Evolutionary conservation across 2,888 invertebrate species (phyloP), one percentile per base, ranked within the genome.

Genomic region (Patella ulyssiponensis): DNA sequence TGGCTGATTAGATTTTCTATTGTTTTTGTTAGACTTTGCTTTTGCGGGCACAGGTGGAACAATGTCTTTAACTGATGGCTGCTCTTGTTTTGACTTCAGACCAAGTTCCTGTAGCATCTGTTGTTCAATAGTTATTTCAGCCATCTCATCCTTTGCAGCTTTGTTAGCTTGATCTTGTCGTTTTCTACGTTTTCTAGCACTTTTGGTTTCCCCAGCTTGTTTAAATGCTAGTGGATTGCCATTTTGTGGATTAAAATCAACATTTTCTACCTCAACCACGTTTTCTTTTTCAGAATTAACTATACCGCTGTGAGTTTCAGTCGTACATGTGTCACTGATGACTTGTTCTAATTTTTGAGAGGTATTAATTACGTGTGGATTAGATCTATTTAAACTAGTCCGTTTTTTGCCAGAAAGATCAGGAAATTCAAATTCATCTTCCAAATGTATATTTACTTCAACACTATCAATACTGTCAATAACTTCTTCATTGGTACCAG

Each of bases 21-120:
- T 64, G 23, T 64, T 64, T 79, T 89, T 89, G 15, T 87, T 86
- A n/a, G 44, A 73, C 71, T 74, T 80, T 20, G 77, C 72, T 75
- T 79, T 56, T 56, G 78, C 77, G 20, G 84, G 80, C 54, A 82
- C 80, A 51, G 80, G 76, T 15, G 82, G 44, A 72, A 64, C 64
- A 52, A 52, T 54, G 98, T 99, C 92, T 98, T 78, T 73, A 15
- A 80, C 74, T 17, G 80, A 78, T n/a, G 83, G 83, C 64, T 80
- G 83, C 58, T 85, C 78, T 74, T 85, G 86, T 79, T 89, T 88
- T 69, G 86, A 81, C 71, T 88, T 87, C 27, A 89, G 23, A 64
- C 64, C 64, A 23, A 64, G 81, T 69, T 90, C 90, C 58, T 82
- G 84, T 54, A 91, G 75, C 86, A 91, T 89, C 76, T 91, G 89